Base-by-base conservation (phyloP, 2,113 vertebrate genomes). In the Rhagologus leucostigma region DNA sequence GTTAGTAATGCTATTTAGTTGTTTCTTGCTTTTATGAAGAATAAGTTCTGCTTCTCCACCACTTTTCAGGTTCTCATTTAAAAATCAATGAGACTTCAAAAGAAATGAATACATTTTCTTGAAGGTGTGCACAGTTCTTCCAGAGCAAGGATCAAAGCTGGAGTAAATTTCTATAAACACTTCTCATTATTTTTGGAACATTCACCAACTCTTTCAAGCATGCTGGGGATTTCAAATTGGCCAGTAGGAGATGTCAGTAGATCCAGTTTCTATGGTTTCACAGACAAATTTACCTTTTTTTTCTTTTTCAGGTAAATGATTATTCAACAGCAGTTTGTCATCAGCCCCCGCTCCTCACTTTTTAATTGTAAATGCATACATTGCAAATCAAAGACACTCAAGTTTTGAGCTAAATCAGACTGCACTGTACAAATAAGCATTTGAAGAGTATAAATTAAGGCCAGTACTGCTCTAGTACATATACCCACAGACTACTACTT, bases 51-150 rank as follows among this genome's bases (percentile, higher is more conserved):
- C 50, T 90, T 35, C 74, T 70, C 41, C 56, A 63, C 21, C 52
- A 49, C n/a, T 67, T 92, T 85, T n/a, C 55, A 90, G 46, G 37
- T 64, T 80, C 55, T 82, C n/a, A 62, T 60, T 89, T 84, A 82
- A 78, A 93, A 94, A 90, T 75, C 49, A 64, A 24, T 46, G 49
- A 88, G 41, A 84, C 37, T 41, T 49, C 87, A 80, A 71, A 86
- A 83, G 62, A 93, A 91, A 86, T 15, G 1, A 80, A 50, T 33
- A 64, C 18, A 60, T 84, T 91, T 86, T 80, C 57, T 67, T 87
- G 44, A 83, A 91, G 33, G 59, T 52, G 46, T 21, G 41, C 63
- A 76, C 26, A 68, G 41, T 44, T 87, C 49, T 93, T 69, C 53
- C 59, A 84, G 69, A 71, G 57, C 13, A 86, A 6, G 10, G 89